A percentile compares a stretch with the other conserved stretches of the same genome.
phyloP scores from a whole-genome alignment of 1,140 invertebrate genomes.

The Aphidius ervi region DNA sequence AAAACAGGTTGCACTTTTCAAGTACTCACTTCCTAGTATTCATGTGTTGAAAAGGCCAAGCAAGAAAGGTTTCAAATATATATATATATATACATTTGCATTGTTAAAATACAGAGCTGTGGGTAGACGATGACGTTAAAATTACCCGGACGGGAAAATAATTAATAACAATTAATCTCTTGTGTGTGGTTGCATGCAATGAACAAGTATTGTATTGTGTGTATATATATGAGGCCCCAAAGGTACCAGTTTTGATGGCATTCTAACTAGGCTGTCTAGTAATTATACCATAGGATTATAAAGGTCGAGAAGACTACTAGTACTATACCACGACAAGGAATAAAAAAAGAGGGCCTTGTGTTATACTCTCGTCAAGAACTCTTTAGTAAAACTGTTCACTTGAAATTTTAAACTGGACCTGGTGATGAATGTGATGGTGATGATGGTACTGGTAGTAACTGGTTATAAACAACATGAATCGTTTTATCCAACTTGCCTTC shows the following conservation, averaged over 20 bases:
- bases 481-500: too few species aligned
- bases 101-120: constrained; percentile 41
- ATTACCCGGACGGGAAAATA: constrained; percentile 49
- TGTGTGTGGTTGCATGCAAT: constrained; percentile 32
- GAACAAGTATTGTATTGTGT: constrained; percentile 6
- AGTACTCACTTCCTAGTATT: constrained; percentile 24
- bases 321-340: too few species aligned
- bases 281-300: constrained; percentile 52
- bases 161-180: constrained; percentile 56
- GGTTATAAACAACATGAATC: too few species aligned
- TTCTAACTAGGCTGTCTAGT: constrained; percentile 37
- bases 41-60: constrained; percentile 2
- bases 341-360: too few species aligned
- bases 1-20: constrained; percentile 38
- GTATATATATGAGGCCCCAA: too few species aligned
- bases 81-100: constrained; percentile 27
- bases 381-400: constrained; percentile 53
- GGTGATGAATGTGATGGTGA: too few species aligned
- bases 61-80: not conserved
- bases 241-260: constrained; percentile 10
- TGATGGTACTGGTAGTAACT: too few species aligned
- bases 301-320: constrained; percentile 46
- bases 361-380: constrained; percentile 38
- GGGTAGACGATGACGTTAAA: constrained; percentile 40
- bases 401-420: constrained; percentile 44